Conservation (phyloP, 2,113 vertebrate species). For the Epinephelus moara region DNA sequence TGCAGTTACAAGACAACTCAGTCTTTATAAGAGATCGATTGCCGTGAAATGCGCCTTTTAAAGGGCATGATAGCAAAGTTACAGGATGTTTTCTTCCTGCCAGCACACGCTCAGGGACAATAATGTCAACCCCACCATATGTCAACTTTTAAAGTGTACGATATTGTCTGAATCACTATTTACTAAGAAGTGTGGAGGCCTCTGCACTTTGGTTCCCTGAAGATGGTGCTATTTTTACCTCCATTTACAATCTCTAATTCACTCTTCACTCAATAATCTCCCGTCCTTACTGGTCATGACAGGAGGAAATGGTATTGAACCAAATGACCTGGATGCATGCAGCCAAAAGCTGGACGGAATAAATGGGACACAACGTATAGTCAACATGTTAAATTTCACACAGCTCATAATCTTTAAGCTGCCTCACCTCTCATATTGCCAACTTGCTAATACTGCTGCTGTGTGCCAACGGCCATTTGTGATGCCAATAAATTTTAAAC, state of each 20-base stretch:
- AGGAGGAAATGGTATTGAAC: constrained; percentile 30
- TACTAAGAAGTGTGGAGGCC: background rate
- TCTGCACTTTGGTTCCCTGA: constrained; percentile 19
- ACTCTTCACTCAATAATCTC: constrained; percentile 5
- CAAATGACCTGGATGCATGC: constrained; percentile 23
- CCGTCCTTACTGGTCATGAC: constrained; percentile 3
- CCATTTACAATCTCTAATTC: constrained; percentile 11
- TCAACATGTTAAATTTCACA: constrained; percentile 32
- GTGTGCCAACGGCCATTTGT: constrained; percentile 49
- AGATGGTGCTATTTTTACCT: background rate
- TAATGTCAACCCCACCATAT: constrained; percentile 27
- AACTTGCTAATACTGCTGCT: constrained; percentile 32
- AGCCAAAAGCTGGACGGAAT: constrained; percentile 26
- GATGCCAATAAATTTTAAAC: constrained; percentile 56
- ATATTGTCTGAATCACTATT: constrained; percentile 14
- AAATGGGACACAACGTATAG: constrained; percentile 38
- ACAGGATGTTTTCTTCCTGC: constrained; percentile 23
- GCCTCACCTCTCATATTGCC: constrained; percentile 41
- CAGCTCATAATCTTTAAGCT: constrained; percentile 51
- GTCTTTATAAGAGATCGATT: constrained; percentile 13
- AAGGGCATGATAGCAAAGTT: constrained; percentile 26
- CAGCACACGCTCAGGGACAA: constrained; percentile 2
- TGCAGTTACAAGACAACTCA: constrained; percentile 13
- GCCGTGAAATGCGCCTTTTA: background rate
- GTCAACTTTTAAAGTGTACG: constrained; percentile 45